Evolutionary conservation across 1,140 invertebrate genomes (phyloP).

Genomic region (Drosophila ambigua): DNA sequence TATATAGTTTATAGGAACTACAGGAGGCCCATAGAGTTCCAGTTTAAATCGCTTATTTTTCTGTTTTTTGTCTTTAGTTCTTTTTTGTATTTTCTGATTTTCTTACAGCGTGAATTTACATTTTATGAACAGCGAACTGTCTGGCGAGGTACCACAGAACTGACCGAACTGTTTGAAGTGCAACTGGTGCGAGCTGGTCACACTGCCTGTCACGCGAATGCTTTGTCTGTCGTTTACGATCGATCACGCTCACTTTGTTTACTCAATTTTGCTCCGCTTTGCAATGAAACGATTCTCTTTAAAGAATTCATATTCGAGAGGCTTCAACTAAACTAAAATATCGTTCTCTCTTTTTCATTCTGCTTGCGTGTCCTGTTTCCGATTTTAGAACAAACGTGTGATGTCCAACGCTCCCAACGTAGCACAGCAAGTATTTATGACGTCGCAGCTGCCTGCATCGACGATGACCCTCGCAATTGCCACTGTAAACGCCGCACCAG

Average conservation of each 20-base stretch:
- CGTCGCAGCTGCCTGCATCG: constrained; percentile 48
- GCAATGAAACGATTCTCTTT: constrained; percentile 50
- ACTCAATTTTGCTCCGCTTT: constrained; percentile 56
- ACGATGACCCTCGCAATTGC: constrained; percentile 28
- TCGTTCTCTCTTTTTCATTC: constrained; percentile 9
- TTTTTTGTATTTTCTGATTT: no score
- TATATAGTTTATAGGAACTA: no score
- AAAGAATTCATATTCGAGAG: constrained; percentile 20
- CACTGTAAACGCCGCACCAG: constrained; percentile 15
- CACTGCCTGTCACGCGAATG: constrained; percentile 30
- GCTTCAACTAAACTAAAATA: constrained; percentile 23
- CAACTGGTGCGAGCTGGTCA: constrained; percentile 17
- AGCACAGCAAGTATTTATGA: constrained; percentile 78
- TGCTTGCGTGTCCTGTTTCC: constrained; percentile 24
- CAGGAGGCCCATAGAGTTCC: no score
- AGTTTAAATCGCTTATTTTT: no score
- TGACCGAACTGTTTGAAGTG: background rate
- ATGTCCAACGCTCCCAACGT: constrained; percentile 67
- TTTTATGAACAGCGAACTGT: no score
- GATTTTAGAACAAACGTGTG: constrained; percentile 83
- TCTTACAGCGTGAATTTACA: no score
- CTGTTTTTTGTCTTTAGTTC: no score
- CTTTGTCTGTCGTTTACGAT: constrained; percentile 3
- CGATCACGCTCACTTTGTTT: constrained; percentile 33
- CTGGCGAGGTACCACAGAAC: no score